Base-by-base conservation (phyloP, 1,140 invertebrate genomes). In the Zaprionus camerounensis region DNA sequence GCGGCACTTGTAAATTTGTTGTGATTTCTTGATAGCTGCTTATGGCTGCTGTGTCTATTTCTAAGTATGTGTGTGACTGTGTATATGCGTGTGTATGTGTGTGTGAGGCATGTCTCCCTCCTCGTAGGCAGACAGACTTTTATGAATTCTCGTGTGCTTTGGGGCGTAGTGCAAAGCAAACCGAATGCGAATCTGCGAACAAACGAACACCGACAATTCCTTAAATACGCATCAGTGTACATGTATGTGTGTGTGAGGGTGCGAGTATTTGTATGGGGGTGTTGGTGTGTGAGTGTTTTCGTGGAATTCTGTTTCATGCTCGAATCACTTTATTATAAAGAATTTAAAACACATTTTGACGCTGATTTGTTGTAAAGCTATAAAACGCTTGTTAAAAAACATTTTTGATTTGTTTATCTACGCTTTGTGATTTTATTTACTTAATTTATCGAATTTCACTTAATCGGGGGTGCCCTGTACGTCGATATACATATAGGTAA, bases 1-100 rank as follows among this genome's bases (percentile, higher is more conserved):
- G 85, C 82, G 85, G 86, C 86, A 90, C 85, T 90, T 90, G 85
- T 90, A 90, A 90, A 90, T 90, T 90, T 90, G 85, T 90, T 90
- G 86, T 90, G 85, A 90, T 90, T 91, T 91, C 85, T 90, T 90
- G 85, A 90, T 90, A 90, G 85, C 85, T 91, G 68, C 84, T 91
- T 85, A 90, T 90, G 64, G 68, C 83, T 59, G 76, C 51, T 80
- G 20, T 31, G 46, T 26, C 34, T n/a, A 13, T 17, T 22, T 68
- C 31, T 7, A 34, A 34, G n/a, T 49, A 17, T 58, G 6, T 38
- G 36, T 41, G 6, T 58, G 24, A 31, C 28, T 51, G 34, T 20
- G 34, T 24, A 34, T 26, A 26, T 5, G 24, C 17, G n/a, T 63
- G 9, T 36, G 41, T 41, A 26, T 38, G 49, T 59, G 24, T 55